A percentile compares a stretch with the other conserved stretches of the same genome.
These are phyloP conservation scores for Chironomus riparius DNA, from an alignment of 2,888 invertebrate species.

Conservation along the genomic window DNA sequence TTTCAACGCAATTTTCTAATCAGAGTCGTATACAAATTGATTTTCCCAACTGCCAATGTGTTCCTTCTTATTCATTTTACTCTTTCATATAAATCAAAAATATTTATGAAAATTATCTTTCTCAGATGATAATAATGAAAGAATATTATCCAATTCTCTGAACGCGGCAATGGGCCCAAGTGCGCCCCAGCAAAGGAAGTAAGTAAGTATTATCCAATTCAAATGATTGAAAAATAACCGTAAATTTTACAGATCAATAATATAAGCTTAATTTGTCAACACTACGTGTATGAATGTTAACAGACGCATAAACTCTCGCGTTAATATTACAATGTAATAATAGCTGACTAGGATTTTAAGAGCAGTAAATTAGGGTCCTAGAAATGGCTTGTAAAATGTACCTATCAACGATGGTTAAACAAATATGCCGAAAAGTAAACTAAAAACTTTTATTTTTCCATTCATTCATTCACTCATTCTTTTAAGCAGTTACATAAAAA, in stretches of 20 bases:
- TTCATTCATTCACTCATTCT: neutral
- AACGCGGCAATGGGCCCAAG: too few relatives aligned
- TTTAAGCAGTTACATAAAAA: neutral
- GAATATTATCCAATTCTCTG: too few relatives aligned
- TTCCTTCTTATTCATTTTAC: neutral
- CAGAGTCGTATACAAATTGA: neutral
- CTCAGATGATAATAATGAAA: too few relatives aligned
- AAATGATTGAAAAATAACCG: too few relatives aligned
- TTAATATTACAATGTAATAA: neutral
- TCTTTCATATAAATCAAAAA: neutral
- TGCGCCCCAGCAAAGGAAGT: too few relatives aligned
- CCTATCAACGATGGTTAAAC: neutral
- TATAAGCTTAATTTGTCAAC: neutral
- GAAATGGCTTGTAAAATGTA: neutral
- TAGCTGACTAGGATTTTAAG: neutral
- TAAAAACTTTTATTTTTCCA: neutral
- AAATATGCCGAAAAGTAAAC: neutral
- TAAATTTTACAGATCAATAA: neutral
- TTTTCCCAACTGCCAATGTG: neutral
- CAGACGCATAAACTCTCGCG: neutral
- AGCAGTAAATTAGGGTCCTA: neutral
- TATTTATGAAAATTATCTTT: too few relatives aligned
- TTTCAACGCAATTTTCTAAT: conserved; percentile 4
- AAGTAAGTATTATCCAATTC: neutral
- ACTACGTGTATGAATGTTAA: neutral